These are phyloP conservation scores for Tragopan temminckii DNA, from an alignment of 2,797 vertebrate species.

Conservation along the genomic window DNA sequence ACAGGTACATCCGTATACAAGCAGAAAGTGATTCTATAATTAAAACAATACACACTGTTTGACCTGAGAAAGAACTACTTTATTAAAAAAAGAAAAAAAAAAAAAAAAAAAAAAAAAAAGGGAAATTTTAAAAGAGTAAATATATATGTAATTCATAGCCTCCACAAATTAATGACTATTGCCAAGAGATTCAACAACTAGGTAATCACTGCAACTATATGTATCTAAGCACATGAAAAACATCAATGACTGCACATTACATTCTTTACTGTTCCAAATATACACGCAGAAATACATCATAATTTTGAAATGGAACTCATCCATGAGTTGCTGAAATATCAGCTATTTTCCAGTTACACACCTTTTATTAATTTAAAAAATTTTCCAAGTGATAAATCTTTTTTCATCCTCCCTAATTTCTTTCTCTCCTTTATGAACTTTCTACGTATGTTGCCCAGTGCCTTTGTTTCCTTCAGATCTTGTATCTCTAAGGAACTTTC, in stretches of 20 bases:
- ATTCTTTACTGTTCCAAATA: background rate
- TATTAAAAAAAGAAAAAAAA: background rate
- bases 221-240: background rate
- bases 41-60: background rate
- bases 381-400: background rate
- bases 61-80: background rate
- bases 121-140: background rate
- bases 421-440: background rate
- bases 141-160: background rate
- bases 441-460: background rate
- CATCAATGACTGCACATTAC: background rate
- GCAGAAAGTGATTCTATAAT: background rate
- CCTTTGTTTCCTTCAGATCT: background rate
- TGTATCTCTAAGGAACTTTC: background rate
- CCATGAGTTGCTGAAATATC: background rate
- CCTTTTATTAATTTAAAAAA: background rate
- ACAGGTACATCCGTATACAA: slow-evolving; percentile 7
- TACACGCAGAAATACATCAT: background rate
- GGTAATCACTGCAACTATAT: background rate
- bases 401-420: background rate
- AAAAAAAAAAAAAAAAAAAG: background rate
- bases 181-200: background rate
- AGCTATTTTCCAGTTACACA: background rate
- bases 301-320: background rate
- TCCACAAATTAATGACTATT: background rate